phyloP scores from a whole-genome alignment of 2,113 vertebrate genomes.

The Thryonomys swinderianus region DNA sequence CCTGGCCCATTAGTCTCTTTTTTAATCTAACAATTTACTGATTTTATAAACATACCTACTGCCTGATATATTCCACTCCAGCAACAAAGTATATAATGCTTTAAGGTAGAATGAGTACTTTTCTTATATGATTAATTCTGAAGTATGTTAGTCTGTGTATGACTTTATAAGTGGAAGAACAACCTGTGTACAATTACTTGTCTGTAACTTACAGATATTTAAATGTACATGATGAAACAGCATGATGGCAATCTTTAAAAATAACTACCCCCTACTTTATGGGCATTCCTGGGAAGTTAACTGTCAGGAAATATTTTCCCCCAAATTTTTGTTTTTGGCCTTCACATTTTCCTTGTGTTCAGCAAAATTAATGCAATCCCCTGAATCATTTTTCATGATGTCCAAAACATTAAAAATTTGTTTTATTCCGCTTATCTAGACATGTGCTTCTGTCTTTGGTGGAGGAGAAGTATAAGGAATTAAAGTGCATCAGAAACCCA shows the following conservation, averaged over 20 bases:
- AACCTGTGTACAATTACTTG: background rate
- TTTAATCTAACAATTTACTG: background rate
- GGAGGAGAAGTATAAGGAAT: background rate
- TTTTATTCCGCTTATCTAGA: background rate
- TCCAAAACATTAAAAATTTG: background rate
- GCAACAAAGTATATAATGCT: constrained; percentile 3
- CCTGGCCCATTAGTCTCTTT: too few relatives aligned
- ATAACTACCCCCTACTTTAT: background rate
- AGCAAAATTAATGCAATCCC: background rate
- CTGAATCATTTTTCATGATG: background rate
- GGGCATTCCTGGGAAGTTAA: background rate
- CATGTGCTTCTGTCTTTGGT: background rate
- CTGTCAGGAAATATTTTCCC: background rate
- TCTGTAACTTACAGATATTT: background rate
- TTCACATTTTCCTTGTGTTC: background rate
- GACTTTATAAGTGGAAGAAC: background rate
- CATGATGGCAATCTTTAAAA: background rate
- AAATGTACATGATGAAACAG: background rate
- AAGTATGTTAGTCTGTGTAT: background rate
- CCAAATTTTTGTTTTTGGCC: background rate
- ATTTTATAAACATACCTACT: constrained; percentile 21
- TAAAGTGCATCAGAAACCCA: background rate
- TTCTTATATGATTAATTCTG: constrained; percentile 34
- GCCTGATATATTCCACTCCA: background rate
- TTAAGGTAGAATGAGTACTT: constrained; percentile 6